phyloP scores from a whole-genome alignment of 1,140 invertebrate species.

The Papilio polyxenes region DNA sequence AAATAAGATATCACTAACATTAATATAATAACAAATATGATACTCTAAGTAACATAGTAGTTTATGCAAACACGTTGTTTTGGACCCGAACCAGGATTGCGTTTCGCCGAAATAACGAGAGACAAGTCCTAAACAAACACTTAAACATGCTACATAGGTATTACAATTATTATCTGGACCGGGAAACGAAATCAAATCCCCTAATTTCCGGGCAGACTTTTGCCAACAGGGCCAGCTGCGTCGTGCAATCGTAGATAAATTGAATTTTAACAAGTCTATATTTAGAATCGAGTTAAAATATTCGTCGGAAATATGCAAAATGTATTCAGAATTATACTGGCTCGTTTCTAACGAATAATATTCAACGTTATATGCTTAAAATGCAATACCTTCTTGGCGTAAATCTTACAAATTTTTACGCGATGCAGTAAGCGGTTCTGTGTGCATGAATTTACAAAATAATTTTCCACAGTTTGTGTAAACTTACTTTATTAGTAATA shows the following conservation, averaged over 20 bases:
- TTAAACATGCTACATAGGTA: conserved; percentile 51
- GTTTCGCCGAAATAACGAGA: conserved; percentile 54
- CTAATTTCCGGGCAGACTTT: conserved; percentile 49
- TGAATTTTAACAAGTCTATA: conserved; percentile 38
- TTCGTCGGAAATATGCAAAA: conserved; percentile 25
- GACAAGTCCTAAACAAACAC: conserved; percentile 59
- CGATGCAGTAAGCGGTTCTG: conserved; percentile 26
- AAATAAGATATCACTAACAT: conserved; percentile 40
- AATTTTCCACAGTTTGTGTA: conserved; percentile 23
- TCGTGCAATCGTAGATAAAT: conserved; percentile 38
- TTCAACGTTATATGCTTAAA: conserved; percentile 39
- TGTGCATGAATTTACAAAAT: conserved; percentile 37
- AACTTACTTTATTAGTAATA: not conserved
- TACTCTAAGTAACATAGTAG: conserved; percentile 44
- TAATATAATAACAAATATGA: conserved; percentile 11
- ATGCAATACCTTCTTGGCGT: conserved; percentile 36
- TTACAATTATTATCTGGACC: conserved; percentile 56
- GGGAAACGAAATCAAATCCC: conserved; percentile 50
- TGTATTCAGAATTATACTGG: conserved; percentile 36
- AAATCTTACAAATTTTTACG: conserved; percentile 37
- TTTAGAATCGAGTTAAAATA: conserved; percentile 38
- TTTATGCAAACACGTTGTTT: conserved; percentile 53
- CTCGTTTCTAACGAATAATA: conserved; percentile 35
- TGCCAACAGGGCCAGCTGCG: conserved; percentile 39
- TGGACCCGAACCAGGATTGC: conserved; percentile 48